Conservation (phyloP, 2,113 vertebrate species). For the Semicossyphus pulcher region DNA sequence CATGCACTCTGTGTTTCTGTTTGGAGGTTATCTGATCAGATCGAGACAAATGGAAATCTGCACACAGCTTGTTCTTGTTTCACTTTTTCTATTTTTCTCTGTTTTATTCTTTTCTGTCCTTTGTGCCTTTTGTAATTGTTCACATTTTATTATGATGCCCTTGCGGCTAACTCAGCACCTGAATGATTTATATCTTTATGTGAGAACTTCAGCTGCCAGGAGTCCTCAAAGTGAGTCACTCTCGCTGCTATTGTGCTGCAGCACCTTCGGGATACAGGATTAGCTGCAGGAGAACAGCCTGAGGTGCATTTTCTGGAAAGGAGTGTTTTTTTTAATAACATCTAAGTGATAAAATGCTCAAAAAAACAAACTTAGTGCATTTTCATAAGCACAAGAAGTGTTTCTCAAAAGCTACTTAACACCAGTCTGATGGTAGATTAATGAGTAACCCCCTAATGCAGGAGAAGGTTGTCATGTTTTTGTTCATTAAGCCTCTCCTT, state of each 20-base stretch:
- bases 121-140: constrained; percentile 45
- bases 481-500: too few species aligned
- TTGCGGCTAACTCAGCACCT: constrained; percentile 32
- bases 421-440: not conserved
- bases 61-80: not conserved
- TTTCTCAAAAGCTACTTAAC: not conserved
- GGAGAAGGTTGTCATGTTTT: too few species aligned
- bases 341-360: too few species aligned
- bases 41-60: constrained; percentile 30
- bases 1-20: constrained; percentile 20
- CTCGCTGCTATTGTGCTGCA: constrained; percentile 34
- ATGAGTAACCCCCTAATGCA: not conserved
- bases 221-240: constrained; percentile 51
- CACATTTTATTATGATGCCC: constrained; percentile 51
- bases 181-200: constrained; percentile 64
- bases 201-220: constrained; percentile 44
- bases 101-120: constrained; percentile 25
- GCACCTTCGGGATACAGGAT: constrained; percentile 35
- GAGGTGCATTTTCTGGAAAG: constrained; percentile 20
- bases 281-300: constrained; percentile 17
- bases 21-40: constrained; percentile 61
- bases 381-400: too few species aligned
- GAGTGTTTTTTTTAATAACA: not conserved
- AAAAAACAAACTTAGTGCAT: too few species aligned
- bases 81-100: constrained; percentile 1